Percentiles rank a stretch among this genome's conserved stretches.
phyloP scores from a whole-genome alignment of 2,888 invertebrate genomes.

The Cephus sareptanus region DNA sequence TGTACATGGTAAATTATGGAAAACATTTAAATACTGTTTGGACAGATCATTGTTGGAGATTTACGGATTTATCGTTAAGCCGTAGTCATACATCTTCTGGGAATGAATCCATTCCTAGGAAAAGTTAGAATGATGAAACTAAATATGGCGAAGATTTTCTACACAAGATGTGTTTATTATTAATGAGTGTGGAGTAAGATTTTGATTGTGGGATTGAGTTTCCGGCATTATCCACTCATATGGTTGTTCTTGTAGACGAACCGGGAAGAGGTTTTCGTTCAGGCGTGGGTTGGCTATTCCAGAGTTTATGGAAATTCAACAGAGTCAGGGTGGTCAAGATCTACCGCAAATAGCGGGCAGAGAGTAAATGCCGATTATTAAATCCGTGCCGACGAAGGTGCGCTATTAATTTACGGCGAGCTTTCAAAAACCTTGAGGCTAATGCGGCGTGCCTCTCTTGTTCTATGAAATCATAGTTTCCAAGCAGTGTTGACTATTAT shows the following conservation, averaged over 20 bases:
- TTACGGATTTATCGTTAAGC: background rate
- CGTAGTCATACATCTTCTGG: background rate
- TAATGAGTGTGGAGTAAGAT: background rate
- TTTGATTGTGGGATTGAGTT: background rate
- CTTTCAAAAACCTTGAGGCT: slow-evolving; percentile 58
- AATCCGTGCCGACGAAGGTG: slow-evolving; percentile 17
- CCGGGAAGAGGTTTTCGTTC: background rate
- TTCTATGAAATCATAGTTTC: slow-evolving; percentile 49
- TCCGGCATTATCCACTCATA: background rate
- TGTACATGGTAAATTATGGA: background rate
- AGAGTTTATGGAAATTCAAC: background rate
- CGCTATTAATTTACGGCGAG: slow-evolving; percentile 52
- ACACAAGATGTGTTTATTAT: background rate
- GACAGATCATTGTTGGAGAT: background rate
- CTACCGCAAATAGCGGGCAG: background rate
- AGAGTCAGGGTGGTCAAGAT: background rate
- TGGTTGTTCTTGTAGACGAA: background rate
- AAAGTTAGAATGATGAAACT: background rate
- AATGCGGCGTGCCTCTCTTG: slow-evolving; percentile 38
- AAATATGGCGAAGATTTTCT: background rate
- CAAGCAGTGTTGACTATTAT: slow-evolving; percentile 37
- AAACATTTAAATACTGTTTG: background rate
- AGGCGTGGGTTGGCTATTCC: background rate
- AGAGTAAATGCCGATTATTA: slow-evolving; percentile 15
- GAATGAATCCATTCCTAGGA: background rate